Conservation (phyloP, 2,888 invertebrate species). For the Protonemura montana region DNA sequence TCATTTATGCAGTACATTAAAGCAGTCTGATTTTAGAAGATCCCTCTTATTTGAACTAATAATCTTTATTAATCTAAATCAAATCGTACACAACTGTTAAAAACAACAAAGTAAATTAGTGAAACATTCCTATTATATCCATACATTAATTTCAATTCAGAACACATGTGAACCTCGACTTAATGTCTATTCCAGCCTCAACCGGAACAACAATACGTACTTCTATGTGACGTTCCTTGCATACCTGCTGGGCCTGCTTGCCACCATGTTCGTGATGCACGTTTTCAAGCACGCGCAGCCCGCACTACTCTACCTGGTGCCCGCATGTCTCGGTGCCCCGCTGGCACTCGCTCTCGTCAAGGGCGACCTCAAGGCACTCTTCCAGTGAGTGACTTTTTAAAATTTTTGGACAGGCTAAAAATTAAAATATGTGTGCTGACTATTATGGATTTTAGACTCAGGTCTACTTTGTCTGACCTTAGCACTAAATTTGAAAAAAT, state of each 20-base stretch:
- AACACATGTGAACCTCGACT: too few species aligned
- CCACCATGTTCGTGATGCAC: conserved; percentile 98
- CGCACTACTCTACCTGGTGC: conserved; percentile 95
- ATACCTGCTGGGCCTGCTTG: conserved; percentile 90
- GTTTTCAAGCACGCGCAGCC: conserved; percentile 98
- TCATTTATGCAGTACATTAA: too few species aligned
- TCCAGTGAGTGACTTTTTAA: conserved; percentile 85
- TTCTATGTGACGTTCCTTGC: conserved; percentile 92
- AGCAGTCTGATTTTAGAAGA: too few species aligned
- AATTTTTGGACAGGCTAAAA: too few species aligned
- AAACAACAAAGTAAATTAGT: too few species aligned
- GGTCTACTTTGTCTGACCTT: too few species aligned
- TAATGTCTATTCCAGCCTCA: conserved; percentile 75
- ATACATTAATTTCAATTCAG: conserved; percentile 45
- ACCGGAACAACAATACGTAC: conserved; percentile 81
- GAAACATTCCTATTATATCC: too few species aligned
- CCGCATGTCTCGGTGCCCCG: conserved; percentile 93
- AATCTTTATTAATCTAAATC: too few species aligned
- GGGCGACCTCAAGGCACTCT: conserved; percentile 89
- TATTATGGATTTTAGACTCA: too few species aligned
- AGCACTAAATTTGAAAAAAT: too few species aligned
- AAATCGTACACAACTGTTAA: neutral
- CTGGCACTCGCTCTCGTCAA: conserved; percentile 84
- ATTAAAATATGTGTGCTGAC: too few species aligned
- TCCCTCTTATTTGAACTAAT: too few species aligned